Conservation (phyloP, 2,888 invertebrate species). For the Agriopis aurantiaria region DNA sequence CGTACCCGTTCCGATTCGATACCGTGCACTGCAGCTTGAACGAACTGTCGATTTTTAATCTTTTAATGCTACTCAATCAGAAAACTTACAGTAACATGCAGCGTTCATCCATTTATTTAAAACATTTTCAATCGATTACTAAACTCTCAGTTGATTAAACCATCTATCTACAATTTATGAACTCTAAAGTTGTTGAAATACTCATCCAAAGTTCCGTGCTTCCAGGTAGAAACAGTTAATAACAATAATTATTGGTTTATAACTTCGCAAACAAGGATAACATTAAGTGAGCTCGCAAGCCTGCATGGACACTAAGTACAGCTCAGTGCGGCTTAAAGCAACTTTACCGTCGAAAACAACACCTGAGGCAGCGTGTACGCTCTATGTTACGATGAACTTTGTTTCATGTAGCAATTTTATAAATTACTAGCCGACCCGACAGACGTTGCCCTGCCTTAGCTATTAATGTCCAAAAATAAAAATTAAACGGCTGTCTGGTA, state of each 20-base stretch:
- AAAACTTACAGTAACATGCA: slow-evolving; percentile 70
- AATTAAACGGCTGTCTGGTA: too few relatives aligned
- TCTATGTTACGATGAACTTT: slow-evolving; percentile 58
- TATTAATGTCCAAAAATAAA: too few relatives aligned
- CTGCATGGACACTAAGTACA: slow-evolving; percentile 69
- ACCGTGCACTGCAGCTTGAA: slow-evolving; percentile 68
- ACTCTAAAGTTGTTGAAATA: slow-evolving; percentile 27
- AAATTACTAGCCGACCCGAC: slow-evolving; percentile 12
- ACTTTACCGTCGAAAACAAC: slow-evolving; percentile 77
- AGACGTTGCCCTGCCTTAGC: too few relatives aligned
- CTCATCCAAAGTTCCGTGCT: slow-evolving; percentile 29
- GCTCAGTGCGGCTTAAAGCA: slow-evolving; percentile 77
- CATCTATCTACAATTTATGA: slow-evolving; percentile 21
- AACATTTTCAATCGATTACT: slow-evolving; percentile 33
- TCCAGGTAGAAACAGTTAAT: slow-evolving; percentile 41
- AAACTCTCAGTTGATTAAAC: slow-evolving; percentile 19
- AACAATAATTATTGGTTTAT: slow-evolving; percentile 59
- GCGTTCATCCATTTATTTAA: slow-evolving; percentile 59
- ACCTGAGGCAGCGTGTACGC: slow-evolving; percentile 70
- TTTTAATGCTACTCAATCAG: slow-evolving; percentile 85
- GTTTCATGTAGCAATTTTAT: slow-evolving; percentile 37
- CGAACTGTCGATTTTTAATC: slow-evolving; percentile 84
- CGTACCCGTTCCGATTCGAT: slow-evolving; percentile 79
- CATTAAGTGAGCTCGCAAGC: slow-evolving; percentile 69
- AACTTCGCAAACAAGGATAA: slow-evolving; percentile 65